Evolutionary conservation across 2,113 vertebrate species (phyloP).

Genomic region (Spea multiplicata): DNA sequence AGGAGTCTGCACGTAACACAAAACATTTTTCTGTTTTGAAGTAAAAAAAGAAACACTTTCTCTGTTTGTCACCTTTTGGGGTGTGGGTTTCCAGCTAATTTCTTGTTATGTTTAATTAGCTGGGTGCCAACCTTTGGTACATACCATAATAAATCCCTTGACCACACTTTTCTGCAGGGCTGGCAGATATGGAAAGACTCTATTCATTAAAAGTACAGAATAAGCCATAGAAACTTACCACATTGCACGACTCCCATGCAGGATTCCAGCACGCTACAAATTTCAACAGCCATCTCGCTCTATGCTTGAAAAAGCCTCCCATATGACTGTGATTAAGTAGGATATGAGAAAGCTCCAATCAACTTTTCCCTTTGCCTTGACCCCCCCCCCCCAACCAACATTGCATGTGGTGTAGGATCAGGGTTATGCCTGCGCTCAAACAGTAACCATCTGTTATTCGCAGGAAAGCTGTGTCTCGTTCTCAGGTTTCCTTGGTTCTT

Average conservation of each 20-base stretch:
- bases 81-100: slow-evolving; percentile 66
- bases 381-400: slow-evolving; percentile 52
- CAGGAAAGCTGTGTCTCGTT: slow-evolving; percentile 56
- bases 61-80: slow-evolving; percentile 70
- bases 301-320: slow-evolving; percentile 62
- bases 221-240: slow-evolving; percentile 60
- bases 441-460: slow-evolving; percentile 70
- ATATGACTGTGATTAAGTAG: slow-evolving; percentile 76
- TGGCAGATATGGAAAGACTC: slow-evolving; percentile 75
- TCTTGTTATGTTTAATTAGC: slow-evolving; percentile 73
- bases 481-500: slow-evolving; percentile 60
- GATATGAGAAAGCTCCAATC: slow-evolving; percentile 58
- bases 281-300: slow-evolving; percentile 63
- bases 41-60: slow-evolving; percentile 63
- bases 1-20: neutral
- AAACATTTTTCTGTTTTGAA: neutral
- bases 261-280: slow-evolving; percentile 65
- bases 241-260: slow-evolving; percentile 58
- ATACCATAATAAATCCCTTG: slow-evolving; percentile 75
- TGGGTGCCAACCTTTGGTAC: slow-evolving; percentile 70
- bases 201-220: slow-evolving; percentile 69
- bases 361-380: slow-evolving; percentile 59
- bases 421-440: slow-evolving; percentile 57
- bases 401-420: slow-evolving; percentile 58
- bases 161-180: slow-evolving; percentile 67